phyloP scores from a whole-genome alignment of 2,888 invertebrate species.

The Metalampra italica region DNA sequence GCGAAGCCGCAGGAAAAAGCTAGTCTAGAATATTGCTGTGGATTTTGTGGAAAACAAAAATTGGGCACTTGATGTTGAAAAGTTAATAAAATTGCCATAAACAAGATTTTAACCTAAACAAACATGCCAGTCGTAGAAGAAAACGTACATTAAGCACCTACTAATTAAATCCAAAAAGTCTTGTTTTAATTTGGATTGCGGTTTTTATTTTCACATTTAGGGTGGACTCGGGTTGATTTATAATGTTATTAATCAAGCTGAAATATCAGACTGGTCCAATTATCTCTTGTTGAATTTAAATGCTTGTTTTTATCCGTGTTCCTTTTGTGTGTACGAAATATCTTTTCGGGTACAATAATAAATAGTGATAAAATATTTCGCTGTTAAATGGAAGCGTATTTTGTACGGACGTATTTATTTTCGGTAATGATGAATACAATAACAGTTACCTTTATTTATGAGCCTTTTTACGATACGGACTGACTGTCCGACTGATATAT shows the following conservation, averaged over 20 bases:
- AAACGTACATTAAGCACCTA: too few relatives aligned
- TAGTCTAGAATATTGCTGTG: too few relatives aligned
- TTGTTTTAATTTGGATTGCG: slow-evolving; percentile 16
- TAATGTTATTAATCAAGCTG: slow-evolving; percentile 27
- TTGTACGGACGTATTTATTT: background rate
- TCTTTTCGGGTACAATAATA: background rate
- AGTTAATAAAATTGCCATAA: too few relatives aligned
- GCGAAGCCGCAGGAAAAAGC: too few relatives aligned
- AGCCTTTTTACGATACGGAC: too few relatives aligned
- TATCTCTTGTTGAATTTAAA: slow-evolving; percentile 17
- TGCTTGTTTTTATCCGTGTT: slow-evolving; percentile 10
- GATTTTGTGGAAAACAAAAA: too few relatives aligned
- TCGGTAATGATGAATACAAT: background rate
- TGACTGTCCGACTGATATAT: too few relatives aligned
- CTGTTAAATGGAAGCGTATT: background rate
- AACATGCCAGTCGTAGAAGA: too few relatives aligned
- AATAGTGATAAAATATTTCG: background rate
- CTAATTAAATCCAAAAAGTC: slow-evolving; percentile 2
- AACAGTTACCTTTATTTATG: too few relatives aligned
- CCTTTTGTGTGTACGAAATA: background rate
- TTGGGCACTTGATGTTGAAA: too few relatives aligned
- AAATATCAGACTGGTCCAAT: slow-evolving; percentile 24
- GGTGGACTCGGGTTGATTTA: slow-evolving; percentile 23
- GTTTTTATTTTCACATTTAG: slow-evolving; percentile 21
- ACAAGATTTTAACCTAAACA: too few relatives aligned